Conservation (phyloP, 2,113 vertebrate genomes). For the Rhineura floridana region DNA sequence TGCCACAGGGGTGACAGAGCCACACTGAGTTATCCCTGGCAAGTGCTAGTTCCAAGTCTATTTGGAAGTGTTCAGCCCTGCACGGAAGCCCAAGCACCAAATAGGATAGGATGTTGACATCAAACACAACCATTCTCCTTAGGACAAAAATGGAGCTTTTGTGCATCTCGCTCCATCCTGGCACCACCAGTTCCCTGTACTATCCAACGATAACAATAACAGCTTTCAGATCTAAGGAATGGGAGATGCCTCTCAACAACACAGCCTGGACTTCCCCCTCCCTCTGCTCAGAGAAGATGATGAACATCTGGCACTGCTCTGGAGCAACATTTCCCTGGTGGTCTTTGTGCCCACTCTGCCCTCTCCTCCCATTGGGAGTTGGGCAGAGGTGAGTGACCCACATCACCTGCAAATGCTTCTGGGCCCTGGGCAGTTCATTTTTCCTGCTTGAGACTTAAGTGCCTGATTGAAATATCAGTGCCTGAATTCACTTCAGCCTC, state of each 20-base stretch:
- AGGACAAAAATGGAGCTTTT: conserved; percentile 23
- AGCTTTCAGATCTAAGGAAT: conserved; percentile 18
- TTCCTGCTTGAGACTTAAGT: not conserved
- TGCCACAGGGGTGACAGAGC: not conserved
- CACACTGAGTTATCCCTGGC: not conserved
- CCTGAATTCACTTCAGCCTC: not conserved
- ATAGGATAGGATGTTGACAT: not conserved
- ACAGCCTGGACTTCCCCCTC: not conserved
- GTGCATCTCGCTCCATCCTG: not conserved
- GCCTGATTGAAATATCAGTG: not conserved
- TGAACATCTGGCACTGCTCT: not conserved
- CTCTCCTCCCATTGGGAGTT: not conserved
- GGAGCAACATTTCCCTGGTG: not conserved
- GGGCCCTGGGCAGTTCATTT: not conserved
- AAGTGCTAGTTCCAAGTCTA: not conserved
- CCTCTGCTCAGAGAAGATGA: not conserved
- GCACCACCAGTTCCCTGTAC: conserved; percentile 16
- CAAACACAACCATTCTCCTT: not conserved
- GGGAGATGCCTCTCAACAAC: not conserved
- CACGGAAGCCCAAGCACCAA: not conserved
- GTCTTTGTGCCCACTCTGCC: not conserved
- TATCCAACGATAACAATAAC: conserved; percentile 6
- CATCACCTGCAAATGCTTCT: not conserved
- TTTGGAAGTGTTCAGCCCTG: not conserved
- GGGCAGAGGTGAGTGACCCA: not conserved